These are phyloP conservation scores for Saccostrea cuccullata DNA, from an alignment of 1,140 invertebrate genomes.

Conservation along the genomic window DNA sequence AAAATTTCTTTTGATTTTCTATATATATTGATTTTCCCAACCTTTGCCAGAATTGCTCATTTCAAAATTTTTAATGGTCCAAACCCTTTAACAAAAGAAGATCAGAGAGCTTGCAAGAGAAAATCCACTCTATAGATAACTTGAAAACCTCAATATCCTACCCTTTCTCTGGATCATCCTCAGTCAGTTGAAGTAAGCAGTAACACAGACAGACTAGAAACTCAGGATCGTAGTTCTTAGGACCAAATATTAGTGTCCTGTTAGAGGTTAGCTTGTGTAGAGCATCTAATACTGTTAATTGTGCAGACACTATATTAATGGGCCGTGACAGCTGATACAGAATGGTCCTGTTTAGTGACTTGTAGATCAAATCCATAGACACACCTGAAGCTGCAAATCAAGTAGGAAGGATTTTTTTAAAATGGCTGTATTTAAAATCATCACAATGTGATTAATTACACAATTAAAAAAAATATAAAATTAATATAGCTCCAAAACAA, in stretches of 20 bases:
- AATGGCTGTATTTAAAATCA: no score
- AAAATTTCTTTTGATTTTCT: no score
- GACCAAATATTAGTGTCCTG: constrained; percentile 91
- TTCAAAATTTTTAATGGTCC: no score
- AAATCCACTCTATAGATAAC: no score
- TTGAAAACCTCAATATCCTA: constrained; percentile 58
- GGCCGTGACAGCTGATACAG: constrained; percentile 94
- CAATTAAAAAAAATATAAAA: no score
- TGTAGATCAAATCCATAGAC: constrained; percentile 89
- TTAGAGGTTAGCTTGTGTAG: constrained; percentile 94
- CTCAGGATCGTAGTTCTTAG: constrained; percentile 95
- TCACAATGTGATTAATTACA: no score
- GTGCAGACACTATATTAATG: constrained; percentile 88
- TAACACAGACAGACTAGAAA: constrained; percentile 97
- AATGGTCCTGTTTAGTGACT: constrained; percentile 95
- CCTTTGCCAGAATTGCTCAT: no score
- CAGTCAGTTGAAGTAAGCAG: constrained; percentile 95
- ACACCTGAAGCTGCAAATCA: constrained; percentile 76
- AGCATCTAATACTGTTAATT: constrained; percentile 94
- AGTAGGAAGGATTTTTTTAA: no score
- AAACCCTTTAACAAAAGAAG: no score
- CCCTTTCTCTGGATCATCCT: constrained; percentile 92
- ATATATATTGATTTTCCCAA: no score
- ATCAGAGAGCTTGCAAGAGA: no score
- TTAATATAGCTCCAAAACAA: no score